phyloP scores from a whole-genome alignment of 2,113 vertebrate species.

The Carassius gibelio region DNA sequence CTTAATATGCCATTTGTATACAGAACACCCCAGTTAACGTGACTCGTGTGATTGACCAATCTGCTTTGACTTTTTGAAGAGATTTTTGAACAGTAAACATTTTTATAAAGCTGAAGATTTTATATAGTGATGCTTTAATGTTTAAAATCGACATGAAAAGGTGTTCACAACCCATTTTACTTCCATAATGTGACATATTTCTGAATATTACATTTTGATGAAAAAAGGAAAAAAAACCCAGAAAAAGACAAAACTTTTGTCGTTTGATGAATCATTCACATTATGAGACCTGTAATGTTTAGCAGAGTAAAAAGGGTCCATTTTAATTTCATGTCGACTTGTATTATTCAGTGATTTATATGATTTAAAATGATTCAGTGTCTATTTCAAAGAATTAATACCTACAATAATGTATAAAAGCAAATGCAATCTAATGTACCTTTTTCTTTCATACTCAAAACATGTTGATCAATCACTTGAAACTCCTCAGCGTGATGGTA shows the following conservation, averaged over 20 bases:
- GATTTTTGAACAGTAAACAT: background rate
- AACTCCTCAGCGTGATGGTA: background rate
- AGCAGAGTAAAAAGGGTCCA: background rate
- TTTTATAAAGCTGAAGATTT: background rate
- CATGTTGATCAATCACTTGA: background rate
- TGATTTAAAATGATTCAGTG: background rate
- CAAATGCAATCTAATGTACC: background rate
- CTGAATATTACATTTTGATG: background rate
- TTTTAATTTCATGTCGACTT: background rate
- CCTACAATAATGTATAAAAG: background rate
- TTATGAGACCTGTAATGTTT: background rate
- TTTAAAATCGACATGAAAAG: background rate
- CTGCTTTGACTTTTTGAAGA: background rate
- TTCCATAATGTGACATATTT: background rate
- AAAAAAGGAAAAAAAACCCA: background rate
- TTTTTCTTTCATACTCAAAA: slow-evolving; percentile 9
- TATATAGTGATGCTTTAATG: background rate
- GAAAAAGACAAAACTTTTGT: no score
- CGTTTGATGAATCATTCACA: background rate
- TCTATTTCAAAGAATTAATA: background rate
- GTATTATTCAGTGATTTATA: no score
- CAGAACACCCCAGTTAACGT: background rate
- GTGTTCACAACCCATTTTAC: background rate
- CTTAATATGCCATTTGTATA: background rate
- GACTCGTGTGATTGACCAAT: slow-evolving; percentile 32